Conservation (phyloP, 2,797 vertebrate species). For the Nasua narica region DNA sequence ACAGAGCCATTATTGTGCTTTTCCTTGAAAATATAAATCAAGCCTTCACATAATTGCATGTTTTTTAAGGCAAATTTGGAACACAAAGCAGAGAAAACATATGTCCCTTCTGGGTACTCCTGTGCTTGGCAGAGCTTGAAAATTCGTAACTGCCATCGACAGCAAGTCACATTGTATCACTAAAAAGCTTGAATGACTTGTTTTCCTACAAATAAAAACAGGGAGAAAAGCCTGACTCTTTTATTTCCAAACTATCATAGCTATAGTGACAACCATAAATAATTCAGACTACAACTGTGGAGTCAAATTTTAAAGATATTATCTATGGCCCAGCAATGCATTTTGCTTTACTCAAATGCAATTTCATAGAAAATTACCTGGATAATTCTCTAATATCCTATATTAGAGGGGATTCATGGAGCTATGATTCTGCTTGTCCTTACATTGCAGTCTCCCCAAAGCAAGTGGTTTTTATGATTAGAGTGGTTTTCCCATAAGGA, state of each 20-base stretch:
- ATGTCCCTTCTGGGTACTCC: constrained; percentile 72
- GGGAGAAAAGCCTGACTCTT: constrained; percentile 47
- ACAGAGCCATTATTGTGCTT: constrained; percentile 63
- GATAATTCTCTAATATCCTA: constrained; percentile 13
- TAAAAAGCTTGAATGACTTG: constrained; percentile 71
- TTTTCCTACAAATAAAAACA: constrained; percentile 73
- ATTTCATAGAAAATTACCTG: constrained; percentile 52
- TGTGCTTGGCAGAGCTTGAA: constrained; percentile 62
- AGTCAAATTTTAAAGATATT: constrained; percentile 42
- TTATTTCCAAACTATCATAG: constrained; percentile 56
- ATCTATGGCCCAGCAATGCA: constrained; percentile 29
- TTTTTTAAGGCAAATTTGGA: constrained; percentile 74
- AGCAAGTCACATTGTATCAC: constrained; percentile 60
- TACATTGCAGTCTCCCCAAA: constrained; percentile 15
- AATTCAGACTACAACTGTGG: constrained; percentile 23
- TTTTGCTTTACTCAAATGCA: constrained; percentile 44
- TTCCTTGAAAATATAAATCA: constrained; percentile 74
- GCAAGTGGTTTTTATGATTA: constrained; percentile 52
- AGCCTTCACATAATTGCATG: constrained; percentile 71
- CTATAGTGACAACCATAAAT: constrained; percentile 58
- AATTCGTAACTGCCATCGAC: constrained; percentile 55
- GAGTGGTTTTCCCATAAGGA: constrained; percentile 69
- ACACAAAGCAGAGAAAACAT: constrained; percentile 76
- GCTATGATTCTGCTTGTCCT: constrained; percentile 39
- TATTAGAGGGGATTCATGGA: neutral